Percentiles rank a stretch among this genome's conserved stretches.
phyloP scores from a whole-genome alignment of 2,888 invertebrate genomes.

The Pandemis heparana region DNA sequence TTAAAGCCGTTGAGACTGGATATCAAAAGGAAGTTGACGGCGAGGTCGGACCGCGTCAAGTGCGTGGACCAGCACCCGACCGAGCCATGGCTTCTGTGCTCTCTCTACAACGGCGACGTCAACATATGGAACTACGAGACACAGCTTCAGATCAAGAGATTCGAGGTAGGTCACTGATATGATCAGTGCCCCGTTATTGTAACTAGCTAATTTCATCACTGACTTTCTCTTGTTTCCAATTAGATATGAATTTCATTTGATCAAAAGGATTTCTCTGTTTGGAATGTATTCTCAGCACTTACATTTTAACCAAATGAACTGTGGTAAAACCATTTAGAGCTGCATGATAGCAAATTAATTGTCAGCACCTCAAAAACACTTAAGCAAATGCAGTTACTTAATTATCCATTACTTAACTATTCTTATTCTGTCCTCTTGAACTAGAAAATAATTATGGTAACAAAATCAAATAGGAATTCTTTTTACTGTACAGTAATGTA shows the following conservation, averaged over 20 bases:
- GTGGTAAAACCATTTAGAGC: not conserved
- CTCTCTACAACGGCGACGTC: conserved; percentile 99
- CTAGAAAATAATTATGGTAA: too few relatives aligned
- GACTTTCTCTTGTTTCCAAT: conserved; percentile 23
- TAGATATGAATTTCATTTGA: not conserved
- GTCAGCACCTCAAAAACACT: not conserved
- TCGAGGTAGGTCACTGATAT: conserved; percentile 87
- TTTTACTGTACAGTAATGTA: too few relatives aligned
- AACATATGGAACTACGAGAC: conserved; percentile 99
- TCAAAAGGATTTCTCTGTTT: not conserved
- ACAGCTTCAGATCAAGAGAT: conserved; percentile 93
- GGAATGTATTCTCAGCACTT: not conserved
- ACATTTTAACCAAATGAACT: not conserved
- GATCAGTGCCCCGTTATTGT: not conserved
- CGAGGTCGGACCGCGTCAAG: conserved; percentile 99
- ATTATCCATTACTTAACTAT: too few relatives aligned
- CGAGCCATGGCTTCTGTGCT: conserved; percentile 99
- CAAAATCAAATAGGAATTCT: too few relatives aligned
- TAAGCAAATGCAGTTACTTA: too few relatives aligned
- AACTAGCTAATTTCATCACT: not conserved
- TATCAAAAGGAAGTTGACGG: conserved; percentile 98
- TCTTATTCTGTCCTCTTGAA: too few relatives aligned
- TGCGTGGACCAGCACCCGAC: conserved; percentile 98
- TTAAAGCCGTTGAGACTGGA: conserved; percentile 96
- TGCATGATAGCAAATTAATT: not conserved